Conservation (phyloP, 2,797 vertebrate species). For the Anniella stebbinsi region DNA sequence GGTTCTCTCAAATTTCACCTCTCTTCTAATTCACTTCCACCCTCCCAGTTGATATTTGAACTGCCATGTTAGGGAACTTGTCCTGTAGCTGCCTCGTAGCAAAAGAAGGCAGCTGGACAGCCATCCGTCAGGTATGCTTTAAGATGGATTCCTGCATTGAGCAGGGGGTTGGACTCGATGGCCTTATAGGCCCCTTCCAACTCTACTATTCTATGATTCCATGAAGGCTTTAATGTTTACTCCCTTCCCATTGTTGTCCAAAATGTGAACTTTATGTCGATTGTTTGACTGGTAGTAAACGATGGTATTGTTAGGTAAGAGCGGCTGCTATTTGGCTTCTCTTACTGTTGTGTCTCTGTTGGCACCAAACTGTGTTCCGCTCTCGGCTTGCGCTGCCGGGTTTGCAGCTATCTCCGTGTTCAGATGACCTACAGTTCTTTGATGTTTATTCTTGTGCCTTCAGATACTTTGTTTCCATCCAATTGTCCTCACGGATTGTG, state of each 20-base stretch:
- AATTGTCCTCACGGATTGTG: background rate
- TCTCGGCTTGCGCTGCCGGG: rapidly evolving
- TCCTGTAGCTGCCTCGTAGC: constrained; percentile 22
- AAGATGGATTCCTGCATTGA: no score
- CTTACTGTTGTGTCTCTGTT: constrained; percentile 31
- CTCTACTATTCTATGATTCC: no score
- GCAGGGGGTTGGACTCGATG: no score
- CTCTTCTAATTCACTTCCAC: constrained; percentile 13
- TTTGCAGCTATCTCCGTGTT: constrained; percentile 50
- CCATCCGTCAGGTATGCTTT: no score
- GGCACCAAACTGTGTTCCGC: constrained; percentile 23
- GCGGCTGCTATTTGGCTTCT: constrained; percentile 47
- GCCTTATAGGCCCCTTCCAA: no score
- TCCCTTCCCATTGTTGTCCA: constrained; percentile 31
- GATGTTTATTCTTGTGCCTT: constrained; percentile 30
- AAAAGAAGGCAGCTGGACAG: no score
- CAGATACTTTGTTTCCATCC: constrained; percentile 19
- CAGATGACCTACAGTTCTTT: constrained; percentile 24
- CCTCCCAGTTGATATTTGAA: constrained; percentile 16
- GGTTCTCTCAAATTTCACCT: constrained; percentile 5
- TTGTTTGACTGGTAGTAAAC: constrained; percentile 51
- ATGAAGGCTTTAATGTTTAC: constrained; percentile 15
- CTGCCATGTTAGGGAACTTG: constrained; percentile 32
- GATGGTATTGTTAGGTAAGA: constrained; percentile 55
- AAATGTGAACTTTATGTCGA: constrained; percentile 60